Evolutionary conservation across 2,888 invertebrate genomes (phyloP).

Genomic region (Parascotia fuliginaria): DNA sequence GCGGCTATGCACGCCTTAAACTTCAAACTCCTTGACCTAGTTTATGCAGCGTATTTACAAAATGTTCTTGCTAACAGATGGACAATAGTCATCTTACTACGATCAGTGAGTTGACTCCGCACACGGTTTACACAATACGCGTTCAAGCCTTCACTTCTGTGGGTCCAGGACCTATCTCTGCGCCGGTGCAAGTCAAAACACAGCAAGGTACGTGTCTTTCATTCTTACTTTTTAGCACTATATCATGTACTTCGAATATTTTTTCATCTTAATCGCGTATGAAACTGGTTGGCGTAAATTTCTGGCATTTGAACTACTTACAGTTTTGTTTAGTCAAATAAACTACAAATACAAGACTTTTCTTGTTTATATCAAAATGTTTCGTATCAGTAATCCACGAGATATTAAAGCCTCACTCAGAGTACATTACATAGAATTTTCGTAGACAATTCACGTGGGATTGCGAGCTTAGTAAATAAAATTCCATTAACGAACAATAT

Average conservation of each 20-base stretch:
- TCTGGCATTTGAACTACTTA: too few relatives aligned
- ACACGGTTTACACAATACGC: constrained; percentile 97
- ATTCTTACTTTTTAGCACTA: too few relatives aligned
- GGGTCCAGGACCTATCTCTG: constrained; percentile 97
- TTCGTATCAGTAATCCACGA: not conserved
- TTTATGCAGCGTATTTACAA: constrained; percentile 1
- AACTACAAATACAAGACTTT: not conserved
- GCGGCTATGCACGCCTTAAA: not conserved
- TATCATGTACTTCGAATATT: too few relatives aligned
- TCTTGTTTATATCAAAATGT: not conserved
- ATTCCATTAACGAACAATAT: constrained; percentile 4
- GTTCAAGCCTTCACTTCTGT: constrained; percentile 97
- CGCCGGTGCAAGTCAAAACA: constrained; percentile 99
- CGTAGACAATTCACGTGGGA: not conserved
- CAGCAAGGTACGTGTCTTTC: constrained; percentile 92
- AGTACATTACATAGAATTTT: not conserved
- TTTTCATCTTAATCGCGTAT: too few relatives aligned
- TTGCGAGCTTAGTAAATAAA: not conserved
- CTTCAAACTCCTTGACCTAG: not conserved
- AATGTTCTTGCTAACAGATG: constrained; percentile 69
- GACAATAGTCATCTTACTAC: constrained; percentile 97
- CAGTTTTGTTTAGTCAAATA: too few relatives aligned
- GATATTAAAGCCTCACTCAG: not conserved
- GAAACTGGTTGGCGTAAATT: too few relatives aligned
- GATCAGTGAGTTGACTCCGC: constrained; percentile 95